Conservation (phyloP, 2,888 invertebrate species). For the Pecten maximus region DNA sequence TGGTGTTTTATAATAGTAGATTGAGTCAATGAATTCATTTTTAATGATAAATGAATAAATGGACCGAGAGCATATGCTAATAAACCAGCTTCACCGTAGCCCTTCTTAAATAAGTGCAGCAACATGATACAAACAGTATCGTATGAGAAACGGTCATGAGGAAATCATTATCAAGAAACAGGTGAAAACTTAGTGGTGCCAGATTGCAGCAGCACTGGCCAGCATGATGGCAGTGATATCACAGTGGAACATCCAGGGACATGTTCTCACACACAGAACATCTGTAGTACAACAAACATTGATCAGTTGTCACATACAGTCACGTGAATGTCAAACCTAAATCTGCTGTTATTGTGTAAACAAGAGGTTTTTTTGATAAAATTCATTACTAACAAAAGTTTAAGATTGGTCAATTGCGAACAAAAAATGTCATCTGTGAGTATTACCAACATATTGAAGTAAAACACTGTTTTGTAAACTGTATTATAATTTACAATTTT, state of each 20-base stretch:
- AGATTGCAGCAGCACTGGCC: not conserved
- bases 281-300: too few species aligned
- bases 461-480: too few species aligned
- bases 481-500: too few species aligned
- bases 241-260: not conserved
- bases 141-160: not conserved
- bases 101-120: not conserved
- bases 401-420: too few species aligned
- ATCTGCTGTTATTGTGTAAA: not conserved
- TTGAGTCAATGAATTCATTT: not conserved
- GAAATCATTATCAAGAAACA: not conserved
- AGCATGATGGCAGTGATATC: not conserved
- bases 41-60: not conserved
- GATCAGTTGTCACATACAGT: not conserved
- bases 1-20: not conserved
- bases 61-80: not conserved
- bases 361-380: too few species aligned
- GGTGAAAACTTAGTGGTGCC: constrained; percentile 1
- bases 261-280: not conserved
- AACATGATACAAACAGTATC: not conserved
- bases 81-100: not conserved
- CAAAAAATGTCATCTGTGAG: too few species aligned
- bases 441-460: too few species aligned
- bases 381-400: too few species aligned
- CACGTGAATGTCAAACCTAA: not conserved